Evolutionary conservation across 1,140 invertebrate genomes (phyloP).

Genomic region (Diplogasteroides magnus): DNA sequence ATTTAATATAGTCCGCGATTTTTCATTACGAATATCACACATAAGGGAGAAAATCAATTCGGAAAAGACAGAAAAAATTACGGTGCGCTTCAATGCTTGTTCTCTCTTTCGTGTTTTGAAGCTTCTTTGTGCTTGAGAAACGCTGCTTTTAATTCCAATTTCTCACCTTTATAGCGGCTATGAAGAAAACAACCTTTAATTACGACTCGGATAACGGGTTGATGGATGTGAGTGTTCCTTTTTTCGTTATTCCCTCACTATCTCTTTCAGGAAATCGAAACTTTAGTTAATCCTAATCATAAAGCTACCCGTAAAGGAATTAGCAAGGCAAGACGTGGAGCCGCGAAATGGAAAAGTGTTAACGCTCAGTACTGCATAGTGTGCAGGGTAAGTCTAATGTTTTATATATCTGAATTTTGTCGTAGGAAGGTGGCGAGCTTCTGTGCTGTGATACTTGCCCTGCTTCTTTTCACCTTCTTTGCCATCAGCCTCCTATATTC

Average conservation of each 20-base stretch:
- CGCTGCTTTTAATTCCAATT: too few relatives aligned
- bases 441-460: conserved; percentile 90
- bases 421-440: conserved; percentile 85
- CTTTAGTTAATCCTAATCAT: not conserved
- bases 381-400: conserved; percentile 15
- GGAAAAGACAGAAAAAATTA: too few relatives aligned
- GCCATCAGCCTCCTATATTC: conserved; percentile 63
- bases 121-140: too few relatives aligned
- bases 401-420: conserved; percentile 53
- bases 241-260: not conserved
- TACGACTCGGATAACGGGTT: conserved; percentile 14
- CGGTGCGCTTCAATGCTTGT: too few relatives aligned
- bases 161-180: too few relatives aligned
- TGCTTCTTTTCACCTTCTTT: conserved; percentile 84
- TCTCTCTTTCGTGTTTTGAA: too few relatives aligned
- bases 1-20: too few relatives aligned
- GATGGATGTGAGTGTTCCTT: conserved; percentile 10
- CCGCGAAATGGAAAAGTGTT: conserved; percentile 20
- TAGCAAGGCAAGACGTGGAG: not conserved
- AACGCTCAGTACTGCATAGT: conserved; percentile 26
- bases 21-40: too few relatives aligned
- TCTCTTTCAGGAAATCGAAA: conserved; percentile 5
- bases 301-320: not conserved
- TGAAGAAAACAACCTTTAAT: conserved; percentile 1
- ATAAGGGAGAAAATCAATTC: too few relatives aligned